Evolutionary conservation across 2,113 vertebrate species (phyloP).

Genomic region (Mormyrus iriodes): DNA sequence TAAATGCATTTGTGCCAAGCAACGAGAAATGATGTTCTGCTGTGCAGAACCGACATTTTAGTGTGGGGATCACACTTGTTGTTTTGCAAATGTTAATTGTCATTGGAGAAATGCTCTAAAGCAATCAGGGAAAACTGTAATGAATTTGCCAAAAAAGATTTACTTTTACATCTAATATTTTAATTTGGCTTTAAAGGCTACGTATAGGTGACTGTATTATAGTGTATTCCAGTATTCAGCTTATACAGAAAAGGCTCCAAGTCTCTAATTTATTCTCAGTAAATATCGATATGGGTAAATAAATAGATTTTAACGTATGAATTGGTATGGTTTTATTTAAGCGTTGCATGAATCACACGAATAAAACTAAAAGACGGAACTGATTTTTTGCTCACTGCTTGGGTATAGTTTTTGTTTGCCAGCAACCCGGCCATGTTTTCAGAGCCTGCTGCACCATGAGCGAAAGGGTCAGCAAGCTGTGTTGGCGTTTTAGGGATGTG

Average conservation of each 20-base stretch:
- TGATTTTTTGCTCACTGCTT: not conserved
- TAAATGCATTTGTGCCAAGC: not conserved
- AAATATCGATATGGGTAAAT: not conserved
- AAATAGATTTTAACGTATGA: not conserved
- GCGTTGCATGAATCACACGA: not conserved
- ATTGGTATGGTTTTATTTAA: not conserved
- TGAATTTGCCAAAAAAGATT: not conserved
- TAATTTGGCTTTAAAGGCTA: not conserved
- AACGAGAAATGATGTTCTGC: not conserved
- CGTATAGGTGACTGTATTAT: not conserved
- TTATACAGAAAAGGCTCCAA: not conserved
- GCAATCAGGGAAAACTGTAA: not conserved
- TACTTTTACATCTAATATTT: too few relatives aligned
- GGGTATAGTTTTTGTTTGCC: not conserved
- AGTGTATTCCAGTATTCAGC: not conserved
- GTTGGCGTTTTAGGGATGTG: not conserved
- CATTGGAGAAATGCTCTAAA: not conserved
- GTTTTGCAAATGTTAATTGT: not conserved
- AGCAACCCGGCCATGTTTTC: not conserved
- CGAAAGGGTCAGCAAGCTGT: accelerated
- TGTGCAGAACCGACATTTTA: not conserved
- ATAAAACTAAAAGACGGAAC: not conserved
- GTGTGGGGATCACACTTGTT: not conserved
- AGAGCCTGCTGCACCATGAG: not conserved
- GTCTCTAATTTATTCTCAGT: not conserved